Evolutionary conservation across 2,888 invertebrate genomes (phyloP), one percentile per base, ranked within the genome.

Genomic region (Cerastis rubricosa): DNA sequence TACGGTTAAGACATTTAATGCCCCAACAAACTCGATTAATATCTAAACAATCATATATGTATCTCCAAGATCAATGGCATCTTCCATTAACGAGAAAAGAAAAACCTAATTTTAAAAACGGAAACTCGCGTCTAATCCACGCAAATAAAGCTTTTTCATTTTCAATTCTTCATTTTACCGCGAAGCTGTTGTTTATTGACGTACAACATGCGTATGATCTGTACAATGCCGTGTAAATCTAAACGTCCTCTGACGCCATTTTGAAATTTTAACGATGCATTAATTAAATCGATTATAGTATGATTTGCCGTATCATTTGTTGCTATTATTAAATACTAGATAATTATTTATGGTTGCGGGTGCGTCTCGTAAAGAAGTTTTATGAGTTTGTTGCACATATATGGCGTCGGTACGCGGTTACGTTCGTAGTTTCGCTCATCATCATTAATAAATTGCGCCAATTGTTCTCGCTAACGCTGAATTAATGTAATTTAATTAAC

Each of bases 141-240:
- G 43, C 35, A 66, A 83, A 85, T 76, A 85, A 72, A 76, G 65
- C 57, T 83, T 85, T 82, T 83, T 71, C 57, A 67, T 72, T 77
- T 77, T 68, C 66, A 72, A 70, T 83, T 78, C 69, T 78, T 71
- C 29, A 63, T 86, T 73, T 72, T 86, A 78, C 74, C 61, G 64
- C 54, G 84, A 84, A 84, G 35, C 83, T 57, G 65, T 68, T 86
- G 86, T 84, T 86, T 84, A 79, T 74, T 78, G 80, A 86, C 68
- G 70, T 74, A 71, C 49, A 83, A 73, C 72, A 73, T 57, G 72
- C 80, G 75, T 86, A 61, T 71, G 84, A 84, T 83, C 71, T 68
- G 25, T 65, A 75, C 80, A 84, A 76, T 79, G 68, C 57, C 65
- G 84, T 80, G 73, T 74, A 84, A 76, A 75, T 78, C 69, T 78